Evolutionary conservation across 2,113 vertebrate genomes (phyloP), one percentile per base, ranked within the genome.

Genomic region (Pungitius pungitius): DNA sequence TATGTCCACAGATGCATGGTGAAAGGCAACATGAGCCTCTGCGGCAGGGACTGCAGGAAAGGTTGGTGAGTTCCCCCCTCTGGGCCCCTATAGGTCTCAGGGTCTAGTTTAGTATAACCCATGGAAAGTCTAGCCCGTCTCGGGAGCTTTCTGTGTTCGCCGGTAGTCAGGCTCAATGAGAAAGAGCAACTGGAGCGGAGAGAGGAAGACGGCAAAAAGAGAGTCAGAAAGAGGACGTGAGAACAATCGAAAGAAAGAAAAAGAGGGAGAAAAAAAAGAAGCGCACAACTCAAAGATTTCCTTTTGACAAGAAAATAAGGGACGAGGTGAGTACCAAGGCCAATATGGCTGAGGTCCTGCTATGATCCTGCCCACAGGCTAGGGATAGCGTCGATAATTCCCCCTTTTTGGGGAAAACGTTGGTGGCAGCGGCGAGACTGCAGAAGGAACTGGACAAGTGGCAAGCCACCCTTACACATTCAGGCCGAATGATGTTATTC

Each of bases 1-100:
- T 85, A 77, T 90, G 80, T 83, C 88, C 82, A 78, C 89, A 93
- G 89, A 91, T 83, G 88, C 85, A 91, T 90, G 91, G 86, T 89
- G 88, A 93, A 91, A 91, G 84, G 89, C 88, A 93, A 92, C 75
- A 80, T 84, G 81, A 92, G 85, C 75, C 55, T 56, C 54, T 56
- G 86, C 69, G 63, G 83, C 35, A 82, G 63, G 65, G 61, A 83
- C 81, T 68, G 77, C 64, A 72, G 73, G 54, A 82, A 84, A 70
- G 80, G 84, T 83, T 87, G 86, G 83, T 51, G 20, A 67, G 51
- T 77, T 91, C 85, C 77, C 77, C 33, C 84, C 67, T 73, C 56
- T 70, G 84, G 82, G 84, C 73, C 79, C 77, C 81, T 60, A 70
- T 67, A 83, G 70, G 73, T 80, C 67, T 64, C 43, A 30, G 67